Conservation (phyloP, 1,140 invertebrate species). For the Oncopodura yosiiana region DNA sequence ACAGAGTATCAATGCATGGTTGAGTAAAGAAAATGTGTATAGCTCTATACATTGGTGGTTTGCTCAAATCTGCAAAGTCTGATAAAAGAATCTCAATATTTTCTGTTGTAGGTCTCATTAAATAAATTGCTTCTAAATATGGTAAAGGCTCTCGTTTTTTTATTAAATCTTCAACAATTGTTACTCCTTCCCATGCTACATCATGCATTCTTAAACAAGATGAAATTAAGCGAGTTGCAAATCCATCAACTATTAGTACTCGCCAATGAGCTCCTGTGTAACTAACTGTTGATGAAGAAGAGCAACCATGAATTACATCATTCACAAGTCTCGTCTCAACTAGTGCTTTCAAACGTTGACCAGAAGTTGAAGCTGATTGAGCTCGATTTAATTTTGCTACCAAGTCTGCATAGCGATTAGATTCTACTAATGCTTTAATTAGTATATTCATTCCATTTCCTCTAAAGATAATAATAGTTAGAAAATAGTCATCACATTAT, state of each 20-base stretch:
- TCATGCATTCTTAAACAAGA: conserved; percentile 30
- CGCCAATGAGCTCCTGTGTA: conserved; percentile 18
- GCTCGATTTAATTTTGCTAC: no score
- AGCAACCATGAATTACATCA: conserved; percentile 14
- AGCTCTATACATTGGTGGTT: conserved; percentile 10
- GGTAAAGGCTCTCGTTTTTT: conserved; percentile 31
- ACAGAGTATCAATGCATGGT: conserved; percentile 73
- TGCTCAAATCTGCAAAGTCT: conserved; percentile 21
- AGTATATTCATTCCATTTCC: no score
- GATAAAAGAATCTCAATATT: conserved; percentile 17
- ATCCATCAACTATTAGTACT: conserved; percentile 24
- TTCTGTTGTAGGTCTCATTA: conserved; percentile 18
- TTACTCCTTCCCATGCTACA: conserved; percentile 28
- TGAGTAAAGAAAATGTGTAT: conserved; percentile 27
- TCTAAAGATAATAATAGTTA: no score
- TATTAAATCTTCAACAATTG: conserved; percentile 24
- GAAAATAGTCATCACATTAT: no score
- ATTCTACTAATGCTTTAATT: no score
- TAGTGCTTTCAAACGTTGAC: no score
- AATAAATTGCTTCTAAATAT: conserved; percentile 29
- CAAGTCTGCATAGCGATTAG: no score
- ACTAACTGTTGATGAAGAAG: no score
- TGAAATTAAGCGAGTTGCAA: conserved; percentile 26
- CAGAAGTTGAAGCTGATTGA: no score
- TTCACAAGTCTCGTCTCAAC: no score